Evolutionary conservation across 1,140 invertebrate genomes (phyloP).

Genomic region (Homalodisca vitripennis): DNA sequence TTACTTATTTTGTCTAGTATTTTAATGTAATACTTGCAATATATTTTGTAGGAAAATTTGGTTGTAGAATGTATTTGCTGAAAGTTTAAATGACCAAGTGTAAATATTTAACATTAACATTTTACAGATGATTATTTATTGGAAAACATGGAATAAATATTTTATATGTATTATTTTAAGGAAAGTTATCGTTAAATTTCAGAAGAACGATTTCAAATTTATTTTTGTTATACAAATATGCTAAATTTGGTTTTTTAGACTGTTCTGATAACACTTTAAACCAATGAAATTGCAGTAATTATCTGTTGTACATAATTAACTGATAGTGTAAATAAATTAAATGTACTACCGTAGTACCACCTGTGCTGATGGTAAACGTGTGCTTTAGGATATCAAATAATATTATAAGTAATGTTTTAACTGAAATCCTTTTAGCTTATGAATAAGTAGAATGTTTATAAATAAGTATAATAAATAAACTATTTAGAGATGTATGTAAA

Average conservation of each 20-base stretch:
- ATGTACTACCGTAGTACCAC: slow-evolving; percentile 13
- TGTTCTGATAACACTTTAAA: too few relatives aligned
- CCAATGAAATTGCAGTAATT: too few relatives aligned
- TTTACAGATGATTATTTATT: not conserved
- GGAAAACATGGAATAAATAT: not conserved
- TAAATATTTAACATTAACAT: not conserved
- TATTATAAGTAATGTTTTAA: not conserved
- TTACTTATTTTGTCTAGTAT: too few relatives aligned
- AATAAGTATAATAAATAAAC: not conserved
- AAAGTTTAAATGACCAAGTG: slow-evolving; percentile 20
- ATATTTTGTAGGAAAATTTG: too few relatives aligned
- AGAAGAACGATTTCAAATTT: not conserved
- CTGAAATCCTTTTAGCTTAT: not conserved
- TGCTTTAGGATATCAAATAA: not conserved
- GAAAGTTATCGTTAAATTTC: not conserved
- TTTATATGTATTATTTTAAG: not conserved
- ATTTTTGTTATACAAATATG: too few relatives aligned
- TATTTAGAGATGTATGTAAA: too few relatives aligned
- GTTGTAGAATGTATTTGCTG: too few relatives aligned
- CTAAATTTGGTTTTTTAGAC: too few relatives aligned
- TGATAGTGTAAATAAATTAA: too few relatives aligned
- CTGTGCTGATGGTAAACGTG: not conserved
- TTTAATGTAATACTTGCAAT: too few relatives aligned
- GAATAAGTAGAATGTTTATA: slow-evolving; percentile 19
- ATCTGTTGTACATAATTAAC: too few relatives aligned